Conservation (phyloP, 2,113 vertebrate species). For the Hiodon tergisus region DNA sequence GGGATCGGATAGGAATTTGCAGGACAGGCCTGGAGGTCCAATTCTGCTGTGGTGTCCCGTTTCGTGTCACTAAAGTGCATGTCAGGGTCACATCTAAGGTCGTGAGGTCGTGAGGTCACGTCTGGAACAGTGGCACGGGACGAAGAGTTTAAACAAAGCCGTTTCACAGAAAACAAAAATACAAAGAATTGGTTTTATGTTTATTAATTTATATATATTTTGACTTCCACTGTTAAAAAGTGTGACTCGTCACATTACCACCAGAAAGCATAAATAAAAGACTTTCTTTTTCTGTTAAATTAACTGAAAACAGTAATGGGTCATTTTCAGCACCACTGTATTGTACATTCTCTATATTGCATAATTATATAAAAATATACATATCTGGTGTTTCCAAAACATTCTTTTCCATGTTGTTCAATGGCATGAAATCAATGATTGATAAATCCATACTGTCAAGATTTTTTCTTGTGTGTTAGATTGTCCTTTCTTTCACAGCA, state of each 20-base stretch:
- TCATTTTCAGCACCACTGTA: conserved; percentile 71
- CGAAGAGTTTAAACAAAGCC: neutral
- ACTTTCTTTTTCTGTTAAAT: conserved; percentile 57
- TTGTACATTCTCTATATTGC: conserved; percentile 74
- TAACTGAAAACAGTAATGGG: conserved; percentile 67
- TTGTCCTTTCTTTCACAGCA: conserved; percentile 57
- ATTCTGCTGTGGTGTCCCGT: too few relatives aligned
- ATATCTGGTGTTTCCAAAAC: conserved; percentile 62
- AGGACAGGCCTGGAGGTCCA: too few relatives aligned
- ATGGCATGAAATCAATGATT: conserved; percentile 64
- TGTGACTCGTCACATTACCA: conserved; percentile 57
- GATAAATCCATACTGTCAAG: conserved; percentile 44
- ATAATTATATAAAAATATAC: conserved; percentile 76
- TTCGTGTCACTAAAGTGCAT: too few relatives aligned
- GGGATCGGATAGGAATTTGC: too few relatives aligned
- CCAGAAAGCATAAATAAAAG: conserved; percentile 63
- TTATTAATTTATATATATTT: conserved; percentile 49
- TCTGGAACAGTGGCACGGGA: too few relatives aligned
- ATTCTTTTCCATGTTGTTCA: conserved; percentile 67
- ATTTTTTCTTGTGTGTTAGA: conserved; percentile 32
- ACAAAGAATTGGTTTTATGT: conserved; percentile 42
- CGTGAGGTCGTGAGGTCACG: too few relatives aligned
- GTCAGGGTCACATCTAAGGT: too few relatives aligned
- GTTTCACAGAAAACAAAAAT: conserved; percentile 33
- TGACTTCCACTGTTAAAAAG: conserved; percentile 59